Percentiles rank a stretch among this genome's conserved stretches.
Evolutionary conservation across 2,797 vertebrate species (phyloP).

Genomic region (Neomorphus geoffroyi): DNA sequence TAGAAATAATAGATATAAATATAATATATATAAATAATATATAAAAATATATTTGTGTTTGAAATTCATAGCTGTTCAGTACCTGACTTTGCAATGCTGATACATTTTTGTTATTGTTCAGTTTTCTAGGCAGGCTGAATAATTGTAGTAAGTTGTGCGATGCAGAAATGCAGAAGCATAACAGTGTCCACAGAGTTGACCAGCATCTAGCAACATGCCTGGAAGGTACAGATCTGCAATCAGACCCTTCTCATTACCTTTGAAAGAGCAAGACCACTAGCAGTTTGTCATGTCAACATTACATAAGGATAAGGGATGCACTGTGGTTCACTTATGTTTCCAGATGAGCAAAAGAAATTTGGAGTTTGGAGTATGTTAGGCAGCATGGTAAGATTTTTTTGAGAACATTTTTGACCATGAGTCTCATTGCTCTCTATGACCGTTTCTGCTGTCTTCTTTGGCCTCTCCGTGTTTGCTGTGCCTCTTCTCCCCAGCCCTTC

Average conservation of each 20-base stretch:
- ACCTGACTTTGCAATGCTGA: background rate
- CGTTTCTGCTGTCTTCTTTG: background rate
- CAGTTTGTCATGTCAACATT: background rate
- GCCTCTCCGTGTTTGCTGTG: background rate
- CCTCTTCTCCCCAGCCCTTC: background rate
- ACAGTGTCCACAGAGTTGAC: background rate
- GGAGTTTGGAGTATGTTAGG: background rate
- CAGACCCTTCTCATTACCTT: background rate
- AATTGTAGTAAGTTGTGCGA: background rate
- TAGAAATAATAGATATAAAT: no score
- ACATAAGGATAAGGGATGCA: background rate
- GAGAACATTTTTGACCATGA: fast-evolving
- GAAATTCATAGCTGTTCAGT: background rate
- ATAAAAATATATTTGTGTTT: background rate
- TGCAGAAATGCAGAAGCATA: background rate
- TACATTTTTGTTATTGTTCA: background rate
- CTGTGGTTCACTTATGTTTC: background rate
- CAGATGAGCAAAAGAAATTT: background rate
- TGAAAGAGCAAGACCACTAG: background rate
- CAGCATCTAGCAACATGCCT: background rate
- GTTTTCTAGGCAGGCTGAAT: background rate
- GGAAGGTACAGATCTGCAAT: background rate
- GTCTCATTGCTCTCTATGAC: background rate
- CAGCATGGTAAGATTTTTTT: background rate
- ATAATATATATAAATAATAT: no score